Conservation (phyloP, 2,888 invertebrate genomes). For the Acleris laterana region DNA sequence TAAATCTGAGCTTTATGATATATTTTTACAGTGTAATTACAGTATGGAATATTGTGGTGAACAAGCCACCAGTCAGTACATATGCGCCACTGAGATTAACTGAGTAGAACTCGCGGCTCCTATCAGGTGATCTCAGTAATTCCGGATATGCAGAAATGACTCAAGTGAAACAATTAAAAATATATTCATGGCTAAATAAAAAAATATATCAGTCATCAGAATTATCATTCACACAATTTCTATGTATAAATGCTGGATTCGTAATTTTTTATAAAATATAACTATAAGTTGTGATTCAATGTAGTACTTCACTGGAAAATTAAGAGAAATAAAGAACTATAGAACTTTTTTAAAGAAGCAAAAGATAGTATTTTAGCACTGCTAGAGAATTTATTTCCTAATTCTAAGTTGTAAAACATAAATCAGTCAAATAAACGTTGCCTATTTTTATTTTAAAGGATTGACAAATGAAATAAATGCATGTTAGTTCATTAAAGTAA, state of each 20-base stretch:
- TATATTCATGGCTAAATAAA: not conserved
- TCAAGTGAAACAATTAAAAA: not conserved
- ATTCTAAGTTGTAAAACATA: too few species aligned
- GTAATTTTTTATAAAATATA: not conserved
- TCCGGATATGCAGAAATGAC: slow-evolving; percentile 1
- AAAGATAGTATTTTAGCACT: too few species aligned
- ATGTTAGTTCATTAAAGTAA: too few species aligned
- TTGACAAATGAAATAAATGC: too few species aligned
- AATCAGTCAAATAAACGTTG: too few species aligned
- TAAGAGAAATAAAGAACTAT: not conserved
- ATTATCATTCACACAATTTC: not conserved
- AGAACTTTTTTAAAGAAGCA: too few species aligned
- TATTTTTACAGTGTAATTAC: not conserved
- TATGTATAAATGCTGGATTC: not conserved
- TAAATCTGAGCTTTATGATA: slow-evolving; percentile 44
- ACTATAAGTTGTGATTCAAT: not conserved
- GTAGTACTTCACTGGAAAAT: slow-evolving; percentile 35
- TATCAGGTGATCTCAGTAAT: too few species aligned
- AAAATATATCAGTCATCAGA: not conserved
- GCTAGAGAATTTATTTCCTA: too few species aligned
- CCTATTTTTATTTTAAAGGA: too few species aligned
- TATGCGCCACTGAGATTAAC: too few species aligned
- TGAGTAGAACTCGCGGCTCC: too few species aligned
- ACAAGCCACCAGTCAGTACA: not conserved
- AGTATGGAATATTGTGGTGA: slow-evolving; percentile 9